Evolutionary conservation across 2,888 invertebrate genomes (phyloP), one percentile per base, ranked within the genome.

Genomic region (Drosophila meridiana): DNA sequence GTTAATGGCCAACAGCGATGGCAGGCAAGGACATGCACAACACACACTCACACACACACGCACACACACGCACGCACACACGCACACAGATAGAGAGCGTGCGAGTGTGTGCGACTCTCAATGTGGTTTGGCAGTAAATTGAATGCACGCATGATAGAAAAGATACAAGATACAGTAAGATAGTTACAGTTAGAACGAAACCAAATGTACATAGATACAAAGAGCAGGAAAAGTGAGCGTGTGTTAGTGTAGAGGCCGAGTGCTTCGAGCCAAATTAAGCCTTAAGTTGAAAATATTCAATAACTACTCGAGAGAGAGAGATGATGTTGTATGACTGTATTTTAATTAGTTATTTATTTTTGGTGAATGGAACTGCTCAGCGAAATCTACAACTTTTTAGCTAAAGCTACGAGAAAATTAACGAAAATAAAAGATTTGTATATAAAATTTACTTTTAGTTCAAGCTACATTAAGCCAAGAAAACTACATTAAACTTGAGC

Each of bases 91-190:
- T 28, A 38, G 9, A 1, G 38, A 8, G 58, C 11, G 36, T 13
- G 26, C 4, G 36, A 6, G 9, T 32, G 32, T 4, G 36, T 20
- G 14, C 20, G 13, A 36, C 67, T 83, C 66, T 77, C 64, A 65
- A 58, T 73, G 69, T 65, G 56, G 76, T 69, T 76, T 73, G 76
- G 70, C 68, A 34, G 77, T 74, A 76, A 76, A 77, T 81, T 73
- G 62, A 81, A 81, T 83, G 81, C 82, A 75, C 73, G 76, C 77
- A 78, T 80, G 80, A 83, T 78, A 69, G 64, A 78, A 70, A 78
- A 69, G 43, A 53, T 40, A 55, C 38, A 50, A 58, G 58, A 36
- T 58, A 58, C 67, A 60, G 53, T 40, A 20, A 52, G 50, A 52
- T 52, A 70, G 71, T 61, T 50, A 69, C 52, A 76, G 48, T 38